Conservation (phyloP, 1,140 invertebrate genomes). For the Ephestia elutella region DNA sequence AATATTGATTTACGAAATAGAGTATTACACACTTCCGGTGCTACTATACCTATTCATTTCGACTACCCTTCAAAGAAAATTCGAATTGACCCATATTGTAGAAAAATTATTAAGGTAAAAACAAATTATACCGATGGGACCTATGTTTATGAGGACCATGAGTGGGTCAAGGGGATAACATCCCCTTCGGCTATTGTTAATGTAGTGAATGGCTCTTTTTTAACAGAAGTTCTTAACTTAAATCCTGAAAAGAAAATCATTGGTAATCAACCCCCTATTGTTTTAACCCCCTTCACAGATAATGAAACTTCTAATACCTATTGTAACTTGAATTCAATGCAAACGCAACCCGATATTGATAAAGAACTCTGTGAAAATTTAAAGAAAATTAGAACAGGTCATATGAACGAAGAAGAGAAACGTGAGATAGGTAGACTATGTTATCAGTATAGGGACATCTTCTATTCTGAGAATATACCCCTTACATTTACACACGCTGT, state of each 20-base stretch:
- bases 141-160: conserved; percentile 15
- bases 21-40: conserved; percentile 13
- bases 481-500: conserved; percentile 24
- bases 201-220: conserved; percentile 19
- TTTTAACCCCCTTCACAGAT: conserved; percentile 6
- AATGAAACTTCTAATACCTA: conserved; percentile 8
- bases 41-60: conserved; percentile 10
- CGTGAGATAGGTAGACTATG: not conserved
- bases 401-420: conserved; percentile 35
- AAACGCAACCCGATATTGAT: not conserved
- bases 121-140: conserved; percentile 18
- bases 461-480: conserved; percentile 25
- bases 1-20: conserved; percentile 23
- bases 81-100: conserved; percentile 16
- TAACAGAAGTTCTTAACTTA: conserved; percentile 20
- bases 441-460: conserved; percentile 24
- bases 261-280: conserved; percentile 12
- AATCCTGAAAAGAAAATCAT: conserved; percentile 11
- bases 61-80: conserved; percentile 5
- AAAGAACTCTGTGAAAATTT: conserved; percentile 17
- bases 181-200: conserved; percentile 23
- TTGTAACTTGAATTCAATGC: not conserved
- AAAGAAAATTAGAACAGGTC: conserved; percentile 16
- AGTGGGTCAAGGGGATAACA: conserved; percentile 10
- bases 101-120: conserved; percentile 20